These are phyloP conservation scores for Trypoxylon attenuatum DNA, from an alignment of 2,888 invertebrate species.

Conservation along the genomic window DNA sequence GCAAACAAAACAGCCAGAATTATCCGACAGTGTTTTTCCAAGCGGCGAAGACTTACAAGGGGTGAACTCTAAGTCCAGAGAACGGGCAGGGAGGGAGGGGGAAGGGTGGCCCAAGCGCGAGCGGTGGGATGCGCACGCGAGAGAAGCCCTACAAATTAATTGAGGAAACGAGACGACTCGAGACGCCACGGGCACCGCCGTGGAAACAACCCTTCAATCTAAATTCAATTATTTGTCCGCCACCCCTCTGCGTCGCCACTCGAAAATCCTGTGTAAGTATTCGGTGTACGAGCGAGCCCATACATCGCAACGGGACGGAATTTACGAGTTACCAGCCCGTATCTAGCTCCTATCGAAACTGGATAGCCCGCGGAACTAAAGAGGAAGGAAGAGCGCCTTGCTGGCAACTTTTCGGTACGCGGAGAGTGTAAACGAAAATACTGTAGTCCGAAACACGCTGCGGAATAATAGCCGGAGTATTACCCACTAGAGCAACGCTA, in stretches of 20 bases:
- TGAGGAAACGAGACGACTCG: constrained; percentile 60
- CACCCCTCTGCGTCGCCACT: constrained; percentile 40
- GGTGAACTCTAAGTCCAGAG: constrained; percentile 34
- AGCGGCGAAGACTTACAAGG: constrained; percentile 63
- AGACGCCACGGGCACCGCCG: constrained; percentile 28
- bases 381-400: neutral
- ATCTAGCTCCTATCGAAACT: neutral
- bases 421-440: neutral
- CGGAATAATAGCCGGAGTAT: neutral
- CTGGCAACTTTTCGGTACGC: neutral
- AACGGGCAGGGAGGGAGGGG: constrained; percentile 19
- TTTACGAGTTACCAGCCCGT: neutral
- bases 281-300: constrained; percentile 5
- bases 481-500: neutral
- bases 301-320: neutral
- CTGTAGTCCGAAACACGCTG: neutral
- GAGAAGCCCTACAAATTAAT: constrained; percentile 72
- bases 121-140: constrained; percentile 32
- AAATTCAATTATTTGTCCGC: constrained; percentile 72
- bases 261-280: constrained; percentile 52
- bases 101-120: constrained; percentile 1
- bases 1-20: constrained; percentile 48
- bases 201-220: constrained; percentile 67
- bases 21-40: constrained; percentile 58
- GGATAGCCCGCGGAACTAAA: neutral